Evolutionary conservation across 2,797 vertebrate genomes (phyloP).

Genomic region (Silurus aristotelis): DNA sequence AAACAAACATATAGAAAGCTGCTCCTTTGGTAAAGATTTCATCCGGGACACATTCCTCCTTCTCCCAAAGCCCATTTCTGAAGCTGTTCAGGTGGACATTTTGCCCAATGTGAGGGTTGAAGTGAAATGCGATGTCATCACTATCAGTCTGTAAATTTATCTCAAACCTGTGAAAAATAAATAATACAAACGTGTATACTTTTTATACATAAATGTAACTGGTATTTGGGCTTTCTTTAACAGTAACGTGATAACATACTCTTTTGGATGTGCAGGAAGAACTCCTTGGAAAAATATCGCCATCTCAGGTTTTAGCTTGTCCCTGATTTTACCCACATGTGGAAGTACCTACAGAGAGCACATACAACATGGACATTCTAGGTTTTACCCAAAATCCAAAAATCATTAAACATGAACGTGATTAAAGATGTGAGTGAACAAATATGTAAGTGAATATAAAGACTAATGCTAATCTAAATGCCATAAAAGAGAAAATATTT

Average conservation of each 20-base stretch:
- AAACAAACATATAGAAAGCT: slow-evolving; percentile 9
- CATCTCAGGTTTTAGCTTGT: neutral
- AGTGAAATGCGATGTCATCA: slow-evolving; percentile 44
- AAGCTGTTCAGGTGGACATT: slow-evolving; percentile 19
- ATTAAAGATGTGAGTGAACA: too few relatives aligned
- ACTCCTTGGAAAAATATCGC: slow-evolving; percentile 25
- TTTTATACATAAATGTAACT: neutral
- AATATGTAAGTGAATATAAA: neutral
- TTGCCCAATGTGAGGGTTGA: neutral
- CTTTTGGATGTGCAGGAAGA: slow-evolving; percentile 10
- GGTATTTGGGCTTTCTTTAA: neutral
- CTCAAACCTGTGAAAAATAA: slow-evolving; percentile 25
- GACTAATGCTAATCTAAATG: neutral
- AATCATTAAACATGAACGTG: neutral
- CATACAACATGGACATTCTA: neutral
- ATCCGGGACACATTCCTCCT: slow-evolving; percentile 10
- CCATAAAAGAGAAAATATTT: neutral
- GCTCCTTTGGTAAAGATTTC: neutral
- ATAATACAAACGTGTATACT: neutral
- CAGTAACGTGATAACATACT: neutral
- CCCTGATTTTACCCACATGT: neutral
- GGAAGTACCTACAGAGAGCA: neutral
- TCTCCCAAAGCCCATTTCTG: slow-evolving; percentile 15
- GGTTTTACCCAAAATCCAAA: neutral
- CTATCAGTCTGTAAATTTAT: slow-evolving; percentile 36